Percentiles rank a stretch among this genome's conserved stretches.
Evolutionary conservation across 1,140 invertebrate species (phyloP).

Genomic region (Varroa destructor): DNA sequence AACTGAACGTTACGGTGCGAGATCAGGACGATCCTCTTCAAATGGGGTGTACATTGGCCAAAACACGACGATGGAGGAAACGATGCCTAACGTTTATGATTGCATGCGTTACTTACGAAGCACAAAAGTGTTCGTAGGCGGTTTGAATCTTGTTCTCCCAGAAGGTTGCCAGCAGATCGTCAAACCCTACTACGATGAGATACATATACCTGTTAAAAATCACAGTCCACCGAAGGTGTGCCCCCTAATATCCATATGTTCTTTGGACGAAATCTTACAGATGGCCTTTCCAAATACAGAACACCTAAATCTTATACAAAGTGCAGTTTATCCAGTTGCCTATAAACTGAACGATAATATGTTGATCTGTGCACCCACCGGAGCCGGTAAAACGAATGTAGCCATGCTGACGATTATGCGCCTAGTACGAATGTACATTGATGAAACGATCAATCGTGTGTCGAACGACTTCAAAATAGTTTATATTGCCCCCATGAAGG

Average conservation of each 20-base stretch:
- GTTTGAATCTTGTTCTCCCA: conserved; percentile 3
- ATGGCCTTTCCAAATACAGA: conserved; percentile 73
- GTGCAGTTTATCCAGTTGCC: conserved; percentile 83
- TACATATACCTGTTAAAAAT: conserved; percentile 7
- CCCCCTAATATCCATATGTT: not conserved
- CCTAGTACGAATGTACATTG: conserved; percentile 70
- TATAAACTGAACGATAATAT: conserved; percentile 95
- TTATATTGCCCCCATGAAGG: conserved; percentile 99
- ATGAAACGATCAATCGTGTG: conserved; percentile 44
- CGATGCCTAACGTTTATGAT: conserved; percentile 22
- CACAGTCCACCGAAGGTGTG: not conserved
- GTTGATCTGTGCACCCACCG: conserved; percentile 86
- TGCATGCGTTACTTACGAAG: not conserved
- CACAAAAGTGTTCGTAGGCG: conserved; percentile 2
- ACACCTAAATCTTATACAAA: conserved; percentile 82
- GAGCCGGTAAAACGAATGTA: conserved; percentile 96
- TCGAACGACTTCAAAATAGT: conserved; percentile 55
- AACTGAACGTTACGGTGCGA: not conserved
- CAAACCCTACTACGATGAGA: not conserved
- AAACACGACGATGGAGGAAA: not conserved
- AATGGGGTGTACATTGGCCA: not conserved
- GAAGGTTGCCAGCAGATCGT: not conserved
- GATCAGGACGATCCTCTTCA: not conserved
- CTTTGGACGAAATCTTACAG: conserved; percentile 39
- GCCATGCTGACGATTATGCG: conserved; percentile 83